phyloP scores from a whole-genome alignment of 1,140 invertebrate genomes.

The Arion vulgaris region DNA sequence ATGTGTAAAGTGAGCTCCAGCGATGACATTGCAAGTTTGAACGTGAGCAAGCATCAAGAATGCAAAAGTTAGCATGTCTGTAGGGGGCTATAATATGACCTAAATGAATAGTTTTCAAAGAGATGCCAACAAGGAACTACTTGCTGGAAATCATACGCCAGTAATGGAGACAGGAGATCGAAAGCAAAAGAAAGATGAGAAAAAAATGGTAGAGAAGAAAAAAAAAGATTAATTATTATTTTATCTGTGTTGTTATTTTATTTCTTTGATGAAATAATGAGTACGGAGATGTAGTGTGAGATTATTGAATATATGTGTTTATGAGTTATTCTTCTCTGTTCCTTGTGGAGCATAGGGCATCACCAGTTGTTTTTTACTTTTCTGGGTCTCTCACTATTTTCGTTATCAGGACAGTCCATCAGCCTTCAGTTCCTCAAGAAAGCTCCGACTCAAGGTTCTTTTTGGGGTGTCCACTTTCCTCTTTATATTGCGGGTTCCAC shows the following conservation, averaged over 20 bases:
- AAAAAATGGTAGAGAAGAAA: neutral
- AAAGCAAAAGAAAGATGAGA: neutral
- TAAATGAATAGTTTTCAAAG: neutral
- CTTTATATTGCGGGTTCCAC: too few relatives aligned
- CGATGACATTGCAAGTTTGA: slow-evolving; percentile 14
- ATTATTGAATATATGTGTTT: too few relatives aligned
- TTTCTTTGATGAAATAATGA: too few relatives aligned
- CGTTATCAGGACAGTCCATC: too few relatives aligned
- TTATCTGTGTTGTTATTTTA: neutral
- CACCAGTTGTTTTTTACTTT: too few relatives aligned
- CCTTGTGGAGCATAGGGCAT: too few relatives aligned
- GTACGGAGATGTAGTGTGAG: neutral
- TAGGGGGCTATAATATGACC: neutral
- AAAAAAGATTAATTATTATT: neutral
- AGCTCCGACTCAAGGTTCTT: too few relatives aligned
- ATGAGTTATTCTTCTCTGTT: too few relatives aligned
- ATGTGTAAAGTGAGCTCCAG: slow-evolving; percentile 10
- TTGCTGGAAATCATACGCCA: neutral
- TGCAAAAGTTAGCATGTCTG: slow-evolving; percentile 1
- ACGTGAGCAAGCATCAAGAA: slow-evolving; percentile 23
- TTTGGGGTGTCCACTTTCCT: too few relatives aligned
- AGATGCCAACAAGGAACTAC: neutral
- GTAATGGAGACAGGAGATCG: neutral
- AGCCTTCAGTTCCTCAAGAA: too few relatives aligned
- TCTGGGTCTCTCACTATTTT: too few relatives aligned